phyloP scores from a whole-genome alignment of 2,797 vertebrate genomes.

The Uromys caudimaculatus region DNA sequence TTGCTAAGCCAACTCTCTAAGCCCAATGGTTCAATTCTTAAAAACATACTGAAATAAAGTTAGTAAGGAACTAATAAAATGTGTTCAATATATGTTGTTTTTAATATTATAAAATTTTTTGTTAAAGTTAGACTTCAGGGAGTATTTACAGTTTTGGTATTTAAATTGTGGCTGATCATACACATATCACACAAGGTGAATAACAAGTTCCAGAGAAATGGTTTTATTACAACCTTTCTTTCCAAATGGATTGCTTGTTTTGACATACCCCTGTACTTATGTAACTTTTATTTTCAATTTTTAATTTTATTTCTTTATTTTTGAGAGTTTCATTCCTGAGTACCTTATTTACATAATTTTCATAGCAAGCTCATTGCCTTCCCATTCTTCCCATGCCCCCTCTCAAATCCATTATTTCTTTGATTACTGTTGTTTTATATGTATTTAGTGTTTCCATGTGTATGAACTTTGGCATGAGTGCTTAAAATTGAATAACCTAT shows the following conservation, averaged over 20 bases:
- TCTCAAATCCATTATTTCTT: neutral
- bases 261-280: neutral
- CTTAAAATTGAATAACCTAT: neutral
- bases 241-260: neutral
- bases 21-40: neutral
- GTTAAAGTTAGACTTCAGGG: neutral
- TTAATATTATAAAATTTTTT: neutral
- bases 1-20: neutral
- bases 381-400: neutral
- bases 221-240: neutral
- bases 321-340: neutral
- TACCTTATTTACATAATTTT: neutral
- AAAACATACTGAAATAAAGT: neutral
- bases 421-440: neutral
- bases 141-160: neutral
- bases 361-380: neutral
- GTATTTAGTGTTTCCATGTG: neutral
- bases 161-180: neutral
- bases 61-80: constrained; percentile 1
- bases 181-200: neutral
- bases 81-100: neutral
- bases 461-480: neutral
- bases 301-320: neutral
- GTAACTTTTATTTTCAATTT: neutral
- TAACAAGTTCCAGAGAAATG: neutral